Percentiles rank a stretch among this genome's conserved stretches.
These are phyloP conservation scores for Apis mellifera DNA, from an alignment of 1,140 invertebrate species.

Conservation along the genomic window DNA sequence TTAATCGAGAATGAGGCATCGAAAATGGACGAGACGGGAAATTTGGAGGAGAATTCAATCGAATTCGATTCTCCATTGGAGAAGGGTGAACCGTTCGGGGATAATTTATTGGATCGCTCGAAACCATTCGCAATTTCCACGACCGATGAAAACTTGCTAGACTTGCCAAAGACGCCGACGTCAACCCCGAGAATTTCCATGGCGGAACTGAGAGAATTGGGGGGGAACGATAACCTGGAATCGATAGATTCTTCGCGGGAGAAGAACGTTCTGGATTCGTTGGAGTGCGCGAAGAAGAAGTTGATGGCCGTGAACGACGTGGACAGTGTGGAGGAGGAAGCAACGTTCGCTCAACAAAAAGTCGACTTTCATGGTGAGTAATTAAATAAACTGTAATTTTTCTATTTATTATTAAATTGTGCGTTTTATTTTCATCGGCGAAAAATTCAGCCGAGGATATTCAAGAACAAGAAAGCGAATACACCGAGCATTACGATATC, in stretches of 20 bases:
- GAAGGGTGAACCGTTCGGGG: not conserved
- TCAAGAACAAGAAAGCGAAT: conserved; percentile 83
- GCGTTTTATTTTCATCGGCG: not conserved
- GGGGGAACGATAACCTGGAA: not conserved
- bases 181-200: conserved; percentile 58
- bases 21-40: not conserved
- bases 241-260: conserved; percentile 9
- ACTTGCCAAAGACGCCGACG: conserved; percentile 62
- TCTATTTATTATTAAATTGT: not conserved
- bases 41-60: not conserved
- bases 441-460: conserved; percentile 71
- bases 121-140: not conserved
- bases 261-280: conserved; percentile 21
- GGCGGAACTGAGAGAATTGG: not conserved
- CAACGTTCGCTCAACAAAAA: not conserved
- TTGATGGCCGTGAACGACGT: conserved; percentile 22
- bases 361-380: conserved; percentile 38
- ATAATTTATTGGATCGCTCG: not conserved
- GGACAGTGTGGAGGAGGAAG: conserved; percentile 1
- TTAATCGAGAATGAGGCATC: not conserved
- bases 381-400: not conserved
- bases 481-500: conserved; percentile 84
- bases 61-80: not conserved
- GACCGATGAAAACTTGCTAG: not conserved
- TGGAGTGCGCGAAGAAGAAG: conserved; percentile 39